Evolutionary conservation across 2,888 invertebrate genomes (phyloP).

Genomic region (Campopleginae sp.): DNA sequence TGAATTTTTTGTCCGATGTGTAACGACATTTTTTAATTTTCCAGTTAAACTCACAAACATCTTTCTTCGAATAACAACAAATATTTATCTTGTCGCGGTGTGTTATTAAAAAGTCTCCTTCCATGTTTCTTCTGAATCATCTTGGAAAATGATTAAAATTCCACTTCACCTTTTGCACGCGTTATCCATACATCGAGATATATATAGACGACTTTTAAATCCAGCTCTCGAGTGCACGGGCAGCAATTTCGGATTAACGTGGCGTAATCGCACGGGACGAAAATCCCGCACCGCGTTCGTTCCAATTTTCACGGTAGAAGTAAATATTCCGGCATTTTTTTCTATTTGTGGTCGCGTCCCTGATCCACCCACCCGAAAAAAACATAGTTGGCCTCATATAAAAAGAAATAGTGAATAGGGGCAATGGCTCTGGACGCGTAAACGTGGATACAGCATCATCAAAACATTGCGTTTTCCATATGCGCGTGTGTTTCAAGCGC

Average conservation of each 20-base stretch:
- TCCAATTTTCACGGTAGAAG: constrained; percentile 61
- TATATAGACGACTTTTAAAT: constrained; percentile 30
- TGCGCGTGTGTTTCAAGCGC: not conserved
- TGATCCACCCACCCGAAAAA: constrained; percentile 55
- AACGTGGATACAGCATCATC: constrained; percentile 44
- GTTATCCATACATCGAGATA: constrained; percentile 1
- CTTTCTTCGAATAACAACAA: not conserved
- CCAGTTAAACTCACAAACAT: not conserved
- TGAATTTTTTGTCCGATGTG: not conserved
- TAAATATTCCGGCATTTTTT: constrained; percentile 75
- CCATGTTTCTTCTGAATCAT: constrained; percentile 37
- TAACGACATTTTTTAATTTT: not conserved
- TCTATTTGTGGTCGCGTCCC: constrained; percentile 65
- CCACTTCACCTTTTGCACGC: not conserved
- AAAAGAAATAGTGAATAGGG: constrained; percentile 52
- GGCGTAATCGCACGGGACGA: constrained; percentile 69
- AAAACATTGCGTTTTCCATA: constrained; percentile 28
- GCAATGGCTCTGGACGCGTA: constrained; percentile 32
- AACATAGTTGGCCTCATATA: constrained; percentile 55
- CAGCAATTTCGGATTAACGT: constrained; percentile 75
- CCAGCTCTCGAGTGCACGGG: constrained; percentile 52
- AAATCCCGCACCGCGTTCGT: constrained; percentile 29
- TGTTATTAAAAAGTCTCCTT: not conserved
- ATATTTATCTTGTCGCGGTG: constrained; percentile 64
- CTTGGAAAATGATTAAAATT: constrained; percentile 40